Evolutionary conservation across 2,113 vertebrate species (phyloP).

Genomic region (Jaculus jaculus): DNA sequence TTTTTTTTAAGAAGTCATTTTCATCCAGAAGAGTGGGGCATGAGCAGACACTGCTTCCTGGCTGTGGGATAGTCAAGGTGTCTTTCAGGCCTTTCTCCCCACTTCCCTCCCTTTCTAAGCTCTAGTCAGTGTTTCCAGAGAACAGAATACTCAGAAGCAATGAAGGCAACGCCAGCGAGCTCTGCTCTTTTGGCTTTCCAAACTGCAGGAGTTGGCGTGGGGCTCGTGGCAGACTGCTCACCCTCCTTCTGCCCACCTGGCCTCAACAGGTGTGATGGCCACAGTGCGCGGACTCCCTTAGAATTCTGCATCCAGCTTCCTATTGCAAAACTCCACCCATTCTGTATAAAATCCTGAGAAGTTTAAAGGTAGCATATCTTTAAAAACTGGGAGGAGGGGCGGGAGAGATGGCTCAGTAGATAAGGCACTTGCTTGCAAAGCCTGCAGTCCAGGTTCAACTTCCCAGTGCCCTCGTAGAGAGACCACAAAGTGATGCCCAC

Average conservation of each 20-base stretch:
- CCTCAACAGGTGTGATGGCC: neutral
- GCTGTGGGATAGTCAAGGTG: neutral
- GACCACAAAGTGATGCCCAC: too few relatives aligned
- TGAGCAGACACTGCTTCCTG: neutral
- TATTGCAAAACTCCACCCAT: neutral
- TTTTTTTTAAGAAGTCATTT: neutral
- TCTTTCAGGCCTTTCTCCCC: neutral
- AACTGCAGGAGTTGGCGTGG: neutral
- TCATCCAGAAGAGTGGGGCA: neutral
- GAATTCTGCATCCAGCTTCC: neutral
- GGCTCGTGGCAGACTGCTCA: neutral
- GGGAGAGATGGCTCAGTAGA: too few relatives aligned
- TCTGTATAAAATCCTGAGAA: neutral
- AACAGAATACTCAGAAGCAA: neutral
- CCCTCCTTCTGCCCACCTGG: neutral
- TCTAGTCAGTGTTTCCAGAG: neutral
- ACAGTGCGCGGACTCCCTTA: neutral
- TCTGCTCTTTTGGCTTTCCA: neutral
- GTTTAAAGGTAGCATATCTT: slow-evolving; percentile 3
- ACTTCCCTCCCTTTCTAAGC: neutral
- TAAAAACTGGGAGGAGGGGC: neutral
- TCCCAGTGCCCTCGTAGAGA: too few relatives aligned
- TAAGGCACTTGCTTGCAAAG: too few relatives aligned
- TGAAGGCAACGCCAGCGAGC: neutral
- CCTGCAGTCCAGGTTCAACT: too few relatives aligned